Evolutionary conservation across 2,888 invertebrate genomes (phyloP), one percentile per base, ranked within the genome.

Genomic region (Cerastis rubricosa): DNA sequence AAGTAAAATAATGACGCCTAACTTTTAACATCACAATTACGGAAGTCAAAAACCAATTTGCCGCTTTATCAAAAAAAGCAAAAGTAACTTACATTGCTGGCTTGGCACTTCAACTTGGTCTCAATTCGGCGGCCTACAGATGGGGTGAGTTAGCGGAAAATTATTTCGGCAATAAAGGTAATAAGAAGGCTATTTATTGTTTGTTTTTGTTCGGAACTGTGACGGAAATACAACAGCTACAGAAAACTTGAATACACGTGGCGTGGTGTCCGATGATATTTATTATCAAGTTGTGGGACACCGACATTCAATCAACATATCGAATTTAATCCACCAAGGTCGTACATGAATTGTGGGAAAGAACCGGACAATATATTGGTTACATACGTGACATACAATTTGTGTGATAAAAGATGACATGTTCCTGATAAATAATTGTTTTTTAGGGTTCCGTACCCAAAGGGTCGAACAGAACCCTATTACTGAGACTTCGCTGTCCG

Each of bases 101-200:
- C 68, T 71, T 67, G 68, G 65, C 78, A 70, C 74, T 80, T 75
- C 78, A 73, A 82, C 84, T 85, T 81, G 66, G 66, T 80, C 74
- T 76, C 81, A 83, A 83, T 84, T 83, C 73, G 51, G 76, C 54
- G 49, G 67, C 73, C 66, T 74, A 59, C 78, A 75, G 74, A 80
- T 75, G 81, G 83, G 76, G 83, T 84, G 84, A 83, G 83, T 85
- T 80, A 80, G 87, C 77, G 82, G 81, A 82, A 90, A 92, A 92
- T 92, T 88, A 92, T 88, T 87, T 89, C 82, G 82, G 88, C 88
- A 91, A 92, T 91, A 91, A 90, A 91, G 85, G 89, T 90, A 89
- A 89, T 90, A 89, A 87, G 88, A 85, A 89, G 81, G 81, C 84
- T 89, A 89, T 88, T 85, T 85, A 86, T 81, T 80, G 73, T 77